phyloP scores from a whole-genome alignment of 1,140 invertebrate genomes.

The Agrypnia vestita region DNA sequence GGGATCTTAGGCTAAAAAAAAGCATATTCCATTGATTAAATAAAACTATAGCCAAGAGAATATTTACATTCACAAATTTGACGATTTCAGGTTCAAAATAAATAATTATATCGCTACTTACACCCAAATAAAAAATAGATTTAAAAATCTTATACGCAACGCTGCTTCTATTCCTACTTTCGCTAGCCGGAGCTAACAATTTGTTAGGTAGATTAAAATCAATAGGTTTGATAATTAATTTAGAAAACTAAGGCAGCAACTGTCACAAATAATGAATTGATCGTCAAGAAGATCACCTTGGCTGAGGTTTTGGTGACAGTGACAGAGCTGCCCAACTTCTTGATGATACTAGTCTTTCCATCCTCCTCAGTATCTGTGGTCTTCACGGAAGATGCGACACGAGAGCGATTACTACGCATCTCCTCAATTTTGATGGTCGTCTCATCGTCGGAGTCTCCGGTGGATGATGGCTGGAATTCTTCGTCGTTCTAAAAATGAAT shows the following conservation, averaged over 20 bases:
- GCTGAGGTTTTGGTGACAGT: conserved; percentile 48
- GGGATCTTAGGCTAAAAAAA: conserved; percentile 5
- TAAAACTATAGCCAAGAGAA: no score
- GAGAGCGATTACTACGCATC: conserved; percentile 35
- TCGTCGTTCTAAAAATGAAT: conserved; percentile 53
- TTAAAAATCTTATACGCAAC: no score
- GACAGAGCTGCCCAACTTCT: conserved; percentile 50
- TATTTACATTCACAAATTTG: no score
- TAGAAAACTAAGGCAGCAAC: neutral
- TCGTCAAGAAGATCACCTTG: conserved; percentile 25
- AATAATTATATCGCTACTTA: no score
- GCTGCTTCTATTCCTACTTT: no score
- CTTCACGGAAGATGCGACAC: neutral
- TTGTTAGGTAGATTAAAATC: neutral
- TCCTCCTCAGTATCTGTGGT: conserved; percentile 12
- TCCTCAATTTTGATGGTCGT: conserved; percentile 51
- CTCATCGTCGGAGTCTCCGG: conserved; percentile 56
- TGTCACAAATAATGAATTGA: neutral
- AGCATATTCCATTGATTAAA: neutral
- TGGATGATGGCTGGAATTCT: conserved; percentile 56
- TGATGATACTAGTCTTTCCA: conserved; percentile 47
- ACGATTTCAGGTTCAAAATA: no score
- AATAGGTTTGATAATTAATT: neutral
- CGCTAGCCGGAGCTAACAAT: neutral
- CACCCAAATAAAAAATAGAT: no score